phyloP scores from a whole-genome alignment of 2,113 vertebrate genomes.

The Ceuthmochares aereus region DNA sequence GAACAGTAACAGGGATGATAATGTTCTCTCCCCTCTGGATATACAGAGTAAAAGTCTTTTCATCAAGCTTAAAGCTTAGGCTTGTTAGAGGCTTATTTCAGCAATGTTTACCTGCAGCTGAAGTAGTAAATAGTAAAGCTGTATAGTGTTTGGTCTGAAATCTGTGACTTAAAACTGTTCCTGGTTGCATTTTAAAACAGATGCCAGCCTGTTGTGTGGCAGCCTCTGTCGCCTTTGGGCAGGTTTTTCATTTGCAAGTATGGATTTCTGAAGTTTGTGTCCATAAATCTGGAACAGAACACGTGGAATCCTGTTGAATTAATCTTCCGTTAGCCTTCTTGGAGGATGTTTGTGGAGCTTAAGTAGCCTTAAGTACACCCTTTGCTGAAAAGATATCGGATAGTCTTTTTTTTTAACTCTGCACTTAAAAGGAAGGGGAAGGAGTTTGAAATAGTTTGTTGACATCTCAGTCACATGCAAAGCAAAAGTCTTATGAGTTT shows the following conservation, averaged over 20 bases:
- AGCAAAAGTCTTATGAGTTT: not conserved
- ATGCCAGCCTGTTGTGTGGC: not conserved
- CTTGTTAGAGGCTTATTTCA: conserved; percentile 26
- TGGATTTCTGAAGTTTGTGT: not conserved
- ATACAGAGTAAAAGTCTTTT: not conserved
- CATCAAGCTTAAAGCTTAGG: not conserved
- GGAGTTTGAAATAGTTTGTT: not conserved
- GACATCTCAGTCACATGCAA: not conserved
- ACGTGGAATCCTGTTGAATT: not conserved
- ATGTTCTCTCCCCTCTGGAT: not conserved
- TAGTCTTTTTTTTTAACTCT: not conserved
- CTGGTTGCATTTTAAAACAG: not conserved
- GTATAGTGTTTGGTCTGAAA: not conserved
- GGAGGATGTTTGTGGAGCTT: not conserved
- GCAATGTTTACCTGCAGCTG: not conserved
- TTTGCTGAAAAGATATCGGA: not conserved
- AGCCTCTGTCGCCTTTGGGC: not conserved
- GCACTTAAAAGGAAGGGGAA: not conserved
- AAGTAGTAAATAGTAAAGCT: not conserved
- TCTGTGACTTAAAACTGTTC: not conserved
- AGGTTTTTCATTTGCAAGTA: not conserved
- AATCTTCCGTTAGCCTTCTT: not conserved
- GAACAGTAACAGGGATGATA: not conserved
- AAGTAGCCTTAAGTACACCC: not conserved
- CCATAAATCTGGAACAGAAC: not conserved